phyloP scores from a whole-genome alignment of 2,113 vertebrate genomes.

The Chamaea fasciata region DNA sequence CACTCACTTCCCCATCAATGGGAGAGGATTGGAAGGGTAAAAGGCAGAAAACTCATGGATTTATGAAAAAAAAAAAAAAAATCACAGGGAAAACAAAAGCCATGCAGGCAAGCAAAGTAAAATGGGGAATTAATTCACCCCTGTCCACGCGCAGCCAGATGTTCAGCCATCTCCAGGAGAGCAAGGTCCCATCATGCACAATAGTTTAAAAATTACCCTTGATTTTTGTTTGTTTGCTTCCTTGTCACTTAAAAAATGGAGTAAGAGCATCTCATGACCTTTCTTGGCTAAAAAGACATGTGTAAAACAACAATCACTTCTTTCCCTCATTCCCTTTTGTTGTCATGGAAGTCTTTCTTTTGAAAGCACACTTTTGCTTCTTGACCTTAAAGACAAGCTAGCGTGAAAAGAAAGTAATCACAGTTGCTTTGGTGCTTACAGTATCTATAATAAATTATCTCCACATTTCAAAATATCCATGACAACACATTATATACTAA shows the following conservation, averaged over 20 bases:
- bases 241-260: not conserved
- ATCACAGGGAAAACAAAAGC: not conserved
- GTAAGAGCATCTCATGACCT: not conserved
- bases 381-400: not conserved
- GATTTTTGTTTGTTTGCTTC: not conserved
- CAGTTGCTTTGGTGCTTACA: not conserved
- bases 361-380: not conserved
- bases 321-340: not conserved
- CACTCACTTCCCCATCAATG: too few relatives aligned
- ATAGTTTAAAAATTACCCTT: not conserved
- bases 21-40: not conserved
- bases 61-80: not conserved
- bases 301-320: not conserved
- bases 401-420: not conserved
- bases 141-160: not conserved
- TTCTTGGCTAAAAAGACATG: not conserved
- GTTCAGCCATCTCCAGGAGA: not conserved
- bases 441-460: not conserved
- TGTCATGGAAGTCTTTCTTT: slow-evolving; percentile 42
- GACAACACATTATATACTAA: not conserved
- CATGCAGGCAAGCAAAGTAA: not conserved
- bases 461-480: not conserved
- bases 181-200: too few relatives aligned
- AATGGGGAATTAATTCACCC: not conserved
- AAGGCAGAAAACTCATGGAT: not conserved